Base-by-base conservation (phyloP, 2,888 invertebrate species). In the Parapristionchus giblindavisi region DNA sequence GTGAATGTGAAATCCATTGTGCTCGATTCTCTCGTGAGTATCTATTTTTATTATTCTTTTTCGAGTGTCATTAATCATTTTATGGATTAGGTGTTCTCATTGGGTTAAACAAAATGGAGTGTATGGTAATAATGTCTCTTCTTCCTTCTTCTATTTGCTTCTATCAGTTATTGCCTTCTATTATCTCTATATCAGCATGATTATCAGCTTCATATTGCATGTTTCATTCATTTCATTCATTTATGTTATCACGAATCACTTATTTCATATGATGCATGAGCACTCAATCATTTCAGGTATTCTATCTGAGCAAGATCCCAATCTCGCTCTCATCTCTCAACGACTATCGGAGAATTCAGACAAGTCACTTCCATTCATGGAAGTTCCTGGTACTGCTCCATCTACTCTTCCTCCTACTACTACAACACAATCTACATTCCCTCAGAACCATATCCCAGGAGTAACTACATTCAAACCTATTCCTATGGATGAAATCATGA, bases 1-100 rank as follows among this genome's bases (percentile, higher is more conserved):
- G 81, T 51, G 88, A 88, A 77, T 88, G 88, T 78, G 83, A 85
- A 76, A 84, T 88, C 52, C 88, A 88, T 75, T 88, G 88, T 68
- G 85, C 84, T 11, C 78, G 88, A 56, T 87, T 87, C 81, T 75
- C 80, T 24, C 79, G 86, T 88, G 73, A 83, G 85, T 83, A 66
- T 65, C 40, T 11, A 36, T 32, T 8, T n/a, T n/a, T n/a, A n/a
- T n/a, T n/a, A n/a, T 36, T 8, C 38, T 11, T 54, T 38, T 29
- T 36, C 52, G 56, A 56, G 56, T 68, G 68, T 34, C 36, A 4
- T 51, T 52, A 34, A 36, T 61, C 27, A 17, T 14, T 66, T 66
- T 4, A 34, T 38, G 68, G 52, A 38, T 68, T 34, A 34, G 56
- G 38, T 36, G 43, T 71, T 65, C 43, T 65, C 21, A 52, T 52